Conservation (phyloP, 2,888 invertebrate genomes). For the Agrotis exclamationis region DNA sequence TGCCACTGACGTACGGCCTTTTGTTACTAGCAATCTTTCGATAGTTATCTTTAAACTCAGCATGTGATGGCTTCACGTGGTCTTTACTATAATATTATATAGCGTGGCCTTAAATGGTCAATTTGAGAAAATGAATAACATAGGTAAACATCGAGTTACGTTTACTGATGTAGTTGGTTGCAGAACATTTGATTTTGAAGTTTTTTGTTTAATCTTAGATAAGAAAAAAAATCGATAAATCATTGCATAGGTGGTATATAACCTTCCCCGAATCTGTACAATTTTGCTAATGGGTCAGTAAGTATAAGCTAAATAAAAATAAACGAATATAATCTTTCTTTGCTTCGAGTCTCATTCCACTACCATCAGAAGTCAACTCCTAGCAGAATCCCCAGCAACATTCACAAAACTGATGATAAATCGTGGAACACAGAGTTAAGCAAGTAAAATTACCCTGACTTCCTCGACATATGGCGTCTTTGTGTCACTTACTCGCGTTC, state of each 20-base stretch:
- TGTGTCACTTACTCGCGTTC: constrained; percentile 41
- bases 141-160: background rate
- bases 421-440: constrained; percentile 29
- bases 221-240: too few relatives aligned
- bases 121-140: constrained; percentile 42
- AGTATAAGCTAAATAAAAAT: too few relatives aligned
- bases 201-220: background rate
- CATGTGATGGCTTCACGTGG: constrained; percentile 30
- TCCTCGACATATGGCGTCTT: constrained; percentile 35
- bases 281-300: background rate
- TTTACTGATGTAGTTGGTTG: constrained; percentile 7
- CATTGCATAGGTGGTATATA: too few relatives aligned
- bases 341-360: background rate
- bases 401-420: constrained; percentile 32
- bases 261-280: too few relatives aligned
- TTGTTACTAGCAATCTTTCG: background rate
- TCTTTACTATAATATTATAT: constrained; percentile 19
- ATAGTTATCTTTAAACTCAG: constrained; percentile 27
- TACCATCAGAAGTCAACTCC: background rate
- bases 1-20: background rate
- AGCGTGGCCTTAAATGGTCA: constrained; percentile 33
- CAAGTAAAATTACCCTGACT: constrained; percentile 51
- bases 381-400: background rate
- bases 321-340: too few relatives aligned
- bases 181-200: background rate